Evolutionary conservation across 2,888 invertebrate species (phyloP), one percentile per base, ranked within the genome.

Genomic region (Leptura quadrifasciata): DNA sequence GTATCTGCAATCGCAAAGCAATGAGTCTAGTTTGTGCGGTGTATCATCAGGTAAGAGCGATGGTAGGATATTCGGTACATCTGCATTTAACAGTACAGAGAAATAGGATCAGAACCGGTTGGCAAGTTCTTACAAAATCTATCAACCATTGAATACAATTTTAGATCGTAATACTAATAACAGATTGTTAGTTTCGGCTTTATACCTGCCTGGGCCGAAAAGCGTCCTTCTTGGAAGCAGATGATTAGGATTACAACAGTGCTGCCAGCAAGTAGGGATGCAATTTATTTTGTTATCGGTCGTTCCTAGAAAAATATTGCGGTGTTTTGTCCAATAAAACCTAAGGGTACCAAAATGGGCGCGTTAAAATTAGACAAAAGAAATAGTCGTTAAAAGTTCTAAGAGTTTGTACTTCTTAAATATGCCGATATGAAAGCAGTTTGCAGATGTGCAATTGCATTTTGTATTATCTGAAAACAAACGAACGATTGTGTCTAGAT

Each of bases 141-240:
- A 39, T 39, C 47, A 47, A 15, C n/a, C 47, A 47, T 15, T 47
- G 47, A 47, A 47, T 2, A 47, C 47, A n/a, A 47, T 47, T n/a
- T 47, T 3, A 47, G 47, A 47, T 47, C 47, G 47, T n/a, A 47
- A n/a, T 57, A 20, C 57, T 20, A 57, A 57, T 57, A 57, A 55
- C 12, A 57, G 57, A 57, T 20, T 20, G 18, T 20, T 2, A 57
- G 18, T 57, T 57, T 57, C 57, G n/a, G 47, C 39, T 63, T 63
- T 39, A 24, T 65, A 65, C 65, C 65, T 65, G 65, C 52, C 8
- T 12, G 35, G 24, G 5, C 54, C 65, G 65, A 65, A 65, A 63
- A n/a, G 21, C 24, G 65, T 65, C 65, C 65, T 65, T 65, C 65
- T 65, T 21, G 9, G 65, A 65, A 65, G 20, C 47, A 47, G 17